Evolutionary conservation across 2,888 invertebrate species (phyloP), one percentile per base, ranked within the genome.

Genomic region (Choristoneura rosaceana): DNA sequence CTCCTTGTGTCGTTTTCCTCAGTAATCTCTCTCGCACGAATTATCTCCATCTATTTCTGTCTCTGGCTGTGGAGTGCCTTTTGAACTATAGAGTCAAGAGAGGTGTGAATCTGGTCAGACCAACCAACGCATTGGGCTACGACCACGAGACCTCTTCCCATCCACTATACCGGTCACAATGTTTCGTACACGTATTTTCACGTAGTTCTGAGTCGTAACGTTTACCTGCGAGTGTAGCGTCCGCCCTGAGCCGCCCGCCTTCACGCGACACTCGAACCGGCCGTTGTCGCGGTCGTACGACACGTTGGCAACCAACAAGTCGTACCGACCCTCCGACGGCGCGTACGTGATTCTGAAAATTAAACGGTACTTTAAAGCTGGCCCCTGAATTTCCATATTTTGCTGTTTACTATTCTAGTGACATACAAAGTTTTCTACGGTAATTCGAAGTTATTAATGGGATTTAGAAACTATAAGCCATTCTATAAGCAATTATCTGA

Each of bases 231-330:
- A 96, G 93, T 98, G 98, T 80, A 98, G 95, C 88, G 97, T 97
- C 75, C 96, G 95, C 59, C 98, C 98, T 38, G 97, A 97, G 77
- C 97, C 98, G 81, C 95, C 96, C 75, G 96, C 98, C 94, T 96
- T 98, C 83, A 97, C 96, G 82, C 97, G 96, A 91, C 98, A 99
- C 93, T 98, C 98, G 94, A 98, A 99, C 83, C 96, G 96, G 69
- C 98, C 98, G 90, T 98, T 98, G 94, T 98, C 98, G 25, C 97
- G 95, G 86, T 97, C 97, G 93, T 98, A 99, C 66, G 97, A 97
- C 63, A 98, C 98, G 87, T 97, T 98, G 77, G 96, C 96, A 83
- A 99, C 98, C 89, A 97, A 95, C 82, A 99, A 95, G 92, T 99
- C 98, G 94, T 98, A 99, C 52, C 96, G 95, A 73, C 96, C 95